Percentiles rank a stretch among this genome's conserved stretches.
These are phyloP conservation scores for Aphelocoma californica DNA, from an alignment of 2,797 vertebrate species.

Conservation along the genomic window DNA sequence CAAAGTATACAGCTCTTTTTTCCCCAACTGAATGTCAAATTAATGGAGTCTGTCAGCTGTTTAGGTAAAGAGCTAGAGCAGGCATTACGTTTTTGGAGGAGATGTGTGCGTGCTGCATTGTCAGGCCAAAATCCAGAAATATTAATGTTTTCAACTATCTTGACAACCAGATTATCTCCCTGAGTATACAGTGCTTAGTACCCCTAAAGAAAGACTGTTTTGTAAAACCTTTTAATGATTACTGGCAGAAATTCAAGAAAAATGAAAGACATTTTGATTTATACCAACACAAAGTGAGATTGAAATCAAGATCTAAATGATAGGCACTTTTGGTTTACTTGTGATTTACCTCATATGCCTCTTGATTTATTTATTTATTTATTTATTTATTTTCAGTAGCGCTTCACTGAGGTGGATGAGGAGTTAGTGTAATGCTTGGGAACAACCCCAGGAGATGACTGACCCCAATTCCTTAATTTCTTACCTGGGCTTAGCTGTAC, in stretches of 20 bases:
- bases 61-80: slow-evolving; percentile 27
- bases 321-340: neutral
- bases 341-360: neutral
- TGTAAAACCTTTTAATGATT: neutral
- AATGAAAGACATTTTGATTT: slow-evolving; percentile 20
- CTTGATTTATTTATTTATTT: neutral
- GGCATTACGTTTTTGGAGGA: slow-evolving; percentile 13
- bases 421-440: neutral
- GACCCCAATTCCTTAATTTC: neutral
- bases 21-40: neutral
- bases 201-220: neutral
- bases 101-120: neutral
- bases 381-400: neutral
- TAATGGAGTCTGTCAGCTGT: slow-evolving; percentile 37
- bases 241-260: neutral
- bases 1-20: neutral
- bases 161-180: neutral
- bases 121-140: neutral
- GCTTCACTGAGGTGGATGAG: neutral
- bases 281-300: neutral
- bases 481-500: neutral
- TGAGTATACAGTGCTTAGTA: neutral
- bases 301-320: neutral
- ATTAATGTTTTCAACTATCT: neutral
- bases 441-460: neutral